These are phyloP conservation scores for Drosophila neocordata DNA, from an alignment of 1,140 invertebrate species.

Conservation along the genomic window DNA sequence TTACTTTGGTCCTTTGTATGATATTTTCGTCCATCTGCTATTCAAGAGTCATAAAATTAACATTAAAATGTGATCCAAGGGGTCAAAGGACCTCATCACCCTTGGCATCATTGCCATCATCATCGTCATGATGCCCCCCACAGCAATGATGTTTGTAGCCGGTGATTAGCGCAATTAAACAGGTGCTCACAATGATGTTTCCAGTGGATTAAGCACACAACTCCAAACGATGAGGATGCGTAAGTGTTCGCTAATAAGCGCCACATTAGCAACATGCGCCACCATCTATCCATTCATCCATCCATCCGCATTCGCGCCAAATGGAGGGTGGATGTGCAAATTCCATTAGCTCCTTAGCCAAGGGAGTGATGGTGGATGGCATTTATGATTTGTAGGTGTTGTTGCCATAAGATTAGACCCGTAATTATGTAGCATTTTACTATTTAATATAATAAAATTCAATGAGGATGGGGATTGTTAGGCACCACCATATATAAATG, in stretches of 20 bases:
- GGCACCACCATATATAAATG: neutral
- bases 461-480: neutral
- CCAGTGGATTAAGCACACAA: slow-evolving; percentile 70
- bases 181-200: slow-evolving; percentile 82
- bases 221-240: slow-evolving; percentile 19
- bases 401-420: slow-evolving; percentile 13
- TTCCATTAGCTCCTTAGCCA: slow-evolving; percentile 64
- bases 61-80: slow-evolving; percentile 42
- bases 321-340: slow-evolving; percentile 62
- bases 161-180: slow-evolving; percentile 82
- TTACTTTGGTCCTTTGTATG: neutral
- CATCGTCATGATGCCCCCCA: slow-evolving; percentile 31
- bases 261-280: slow-evolving; percentile 71
- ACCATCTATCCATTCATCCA: slow-evolving; percentile 10
- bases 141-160: slow-evolving; percentile 69
- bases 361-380: slow-evolving; percentile 2
- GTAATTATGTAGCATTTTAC: slow-evolving; percentile 15
- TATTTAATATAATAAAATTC: neutral
- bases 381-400: slow-evolving; percentile 60
- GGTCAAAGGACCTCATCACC: slow-evolving; percentile 10
- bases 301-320: neutral
- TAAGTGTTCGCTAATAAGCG: slow-evolving; percentile 59
- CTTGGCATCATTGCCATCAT: slow-evolving; percentile 8
- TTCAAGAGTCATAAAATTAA: slow-evolving; percentile 44
- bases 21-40: slow-evolving; percentile 2